Evolutionary conservation across 1,140 invertebrate genomes (phyloP).

Genomic region (Charaxes varanes): DNA sequence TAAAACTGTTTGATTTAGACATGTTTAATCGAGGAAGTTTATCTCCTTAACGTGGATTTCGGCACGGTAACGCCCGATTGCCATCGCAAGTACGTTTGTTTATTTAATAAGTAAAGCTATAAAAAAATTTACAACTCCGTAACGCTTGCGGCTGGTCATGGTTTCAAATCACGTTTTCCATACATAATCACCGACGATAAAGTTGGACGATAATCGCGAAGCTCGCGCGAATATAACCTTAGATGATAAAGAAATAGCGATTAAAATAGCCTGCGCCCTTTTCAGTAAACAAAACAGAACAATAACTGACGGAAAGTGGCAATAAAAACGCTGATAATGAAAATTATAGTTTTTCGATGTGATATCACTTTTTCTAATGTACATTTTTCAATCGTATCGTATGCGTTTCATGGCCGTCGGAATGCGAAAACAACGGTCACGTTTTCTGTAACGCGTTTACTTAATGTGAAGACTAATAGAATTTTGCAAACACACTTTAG

Average conservation of each 20-base stretch:
- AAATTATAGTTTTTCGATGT: too few species aligned
- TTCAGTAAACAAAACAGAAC: conserved; percentile 12
- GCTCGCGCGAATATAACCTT: conserved; percentile 1
- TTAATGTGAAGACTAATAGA: too few species aligned
- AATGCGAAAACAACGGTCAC: too few species aligned
- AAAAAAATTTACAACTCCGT: conserved; percentile 9
- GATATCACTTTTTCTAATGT: too few species aligned
- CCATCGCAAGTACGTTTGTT: too few species aligned
- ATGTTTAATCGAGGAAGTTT: too few species aligned
- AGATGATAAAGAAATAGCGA: background rate
- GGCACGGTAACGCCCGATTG: too few species aligned
- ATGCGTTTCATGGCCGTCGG: too few species aligned
- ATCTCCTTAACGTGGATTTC: background rate
- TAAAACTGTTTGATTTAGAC: too few species aligned
- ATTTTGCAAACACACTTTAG: too few species aligned
- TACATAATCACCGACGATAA: conserved; percentile 22
- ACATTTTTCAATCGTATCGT: too few species aligned
- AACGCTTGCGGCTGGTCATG: conserved; percentile 32
- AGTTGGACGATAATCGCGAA: background rate
- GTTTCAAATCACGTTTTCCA: conserved; percentile 25
- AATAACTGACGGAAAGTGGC: conserved; percentile 1
- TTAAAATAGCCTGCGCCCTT: background rate
- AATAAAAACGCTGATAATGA: conserved; percentile 4
- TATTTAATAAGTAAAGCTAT: conserved; percentile 7
- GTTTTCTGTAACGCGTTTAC: too few species aligned